Conservation (phyloP, 2,797 vertebrate species). For the Rhinogobio ventralis region DNA sequence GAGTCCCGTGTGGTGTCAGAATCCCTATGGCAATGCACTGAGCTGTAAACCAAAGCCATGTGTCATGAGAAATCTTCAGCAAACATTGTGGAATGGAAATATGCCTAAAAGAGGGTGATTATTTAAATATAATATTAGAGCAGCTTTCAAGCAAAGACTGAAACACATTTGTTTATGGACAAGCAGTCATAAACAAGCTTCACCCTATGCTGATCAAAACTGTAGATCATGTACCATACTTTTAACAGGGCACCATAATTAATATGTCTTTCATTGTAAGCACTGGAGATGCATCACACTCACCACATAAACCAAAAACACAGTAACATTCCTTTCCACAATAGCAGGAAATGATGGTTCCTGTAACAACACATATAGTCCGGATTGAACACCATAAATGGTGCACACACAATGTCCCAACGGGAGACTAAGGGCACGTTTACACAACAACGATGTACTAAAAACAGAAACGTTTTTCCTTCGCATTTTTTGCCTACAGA, state of each 20-base stretch:
- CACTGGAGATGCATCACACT: slow-evolving; percentile 52
- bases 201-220: neutral
- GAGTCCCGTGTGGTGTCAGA: slow-evolving; percentile 37
- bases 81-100: slow-evolving; percentile 3
- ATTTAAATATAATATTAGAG: slow-evolving; percentile 2
- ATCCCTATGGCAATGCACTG: slow-evolving; percentile 25
- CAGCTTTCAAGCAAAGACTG: slow-evolving; percentile 32
- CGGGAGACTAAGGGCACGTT: neutral
- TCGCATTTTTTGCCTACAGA: too few relatives aligned
- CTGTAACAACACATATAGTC: slow-evolving; percentile 35
- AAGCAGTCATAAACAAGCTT: neutral
- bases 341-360: slow-evolving; percentile 72
- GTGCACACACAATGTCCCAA: neutral
- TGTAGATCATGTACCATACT: neutral
- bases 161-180: neutral
- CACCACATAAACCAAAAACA: slow-evolving; percentile 46
- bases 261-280: slow-evolving; percentile 38
- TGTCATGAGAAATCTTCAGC: slow-evolving; percentile 26
- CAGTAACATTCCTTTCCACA: slow-evolving; percentile 73
- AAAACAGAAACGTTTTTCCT: neutral
- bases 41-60: slow-evolving; percentile 24
- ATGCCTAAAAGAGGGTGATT: neutral
- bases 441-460: neutral
- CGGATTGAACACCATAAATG: slow-evolving; percentile 10
- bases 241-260: slow-evolving; percentile 16